phyloP scores from a whole-genome alignment of 2,888 invertebrate species.

The Orchestes rusci region DNA sequence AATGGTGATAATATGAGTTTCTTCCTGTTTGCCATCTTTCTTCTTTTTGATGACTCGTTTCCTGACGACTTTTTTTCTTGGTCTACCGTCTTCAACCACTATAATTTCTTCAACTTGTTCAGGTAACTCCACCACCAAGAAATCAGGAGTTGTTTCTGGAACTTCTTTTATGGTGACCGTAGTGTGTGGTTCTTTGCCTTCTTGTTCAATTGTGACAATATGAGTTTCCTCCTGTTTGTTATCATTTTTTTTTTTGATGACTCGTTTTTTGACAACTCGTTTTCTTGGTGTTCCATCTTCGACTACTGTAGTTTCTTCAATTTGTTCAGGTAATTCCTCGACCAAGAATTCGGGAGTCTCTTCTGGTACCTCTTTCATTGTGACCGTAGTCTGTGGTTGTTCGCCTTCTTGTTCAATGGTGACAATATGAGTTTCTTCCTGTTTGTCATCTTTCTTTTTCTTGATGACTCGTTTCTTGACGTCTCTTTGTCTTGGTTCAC shows the following conservation, averaged over 20 bases:
- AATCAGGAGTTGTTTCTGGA: slow-evolving; percentile 32
- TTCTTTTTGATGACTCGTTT: slow-evolving; percentile 45
- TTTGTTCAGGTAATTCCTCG: slow-evolving; percentile 36
- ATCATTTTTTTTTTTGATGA: slow-evolving; percentile 38
- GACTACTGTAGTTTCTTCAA: slow-evolving; percentile 33
- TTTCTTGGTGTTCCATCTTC: slow-evolving; percentile 35
- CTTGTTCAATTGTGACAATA: slow-evolving; percentile 29
- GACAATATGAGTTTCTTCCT: slow-evolving; percentile 38
- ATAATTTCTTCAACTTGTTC: slow-evolving; percentile 29
- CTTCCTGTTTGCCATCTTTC: slow-evolving; percentile 38
- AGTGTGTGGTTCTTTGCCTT: slow-evolving; percentile 31
- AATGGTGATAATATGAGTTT: slow-evolving; percentile 34
- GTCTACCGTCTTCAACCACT: slow-evolving; percentile 29
- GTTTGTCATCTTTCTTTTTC: slow-evolving; percentile 40
- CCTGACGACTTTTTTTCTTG: slow-evolving; percentile 30
- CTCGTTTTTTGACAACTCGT: slow-evolving; percentile 40
- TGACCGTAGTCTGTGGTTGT: slow-evolving; percentile 38
- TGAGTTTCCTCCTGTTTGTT: slow-evolving; percentile 37
- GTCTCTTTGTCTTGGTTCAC: slow-evolving; percentile 27
- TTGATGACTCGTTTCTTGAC: slow-evolving; percentile 28
- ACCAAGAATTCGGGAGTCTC: slow-evolving; percentile 31
- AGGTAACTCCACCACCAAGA: slow-evolving; percentile 30
- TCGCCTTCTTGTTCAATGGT: slow-evolving; percentile 39
- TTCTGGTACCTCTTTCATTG: slow-evolving; percentile 32
- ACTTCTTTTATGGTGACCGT: slow-evolving; percentile 34